These are phyloP conservation scores for Apodemia zela DNA, from an alignment of 2,888 invertebrate species.

Conservation along the genomic window DNA sequence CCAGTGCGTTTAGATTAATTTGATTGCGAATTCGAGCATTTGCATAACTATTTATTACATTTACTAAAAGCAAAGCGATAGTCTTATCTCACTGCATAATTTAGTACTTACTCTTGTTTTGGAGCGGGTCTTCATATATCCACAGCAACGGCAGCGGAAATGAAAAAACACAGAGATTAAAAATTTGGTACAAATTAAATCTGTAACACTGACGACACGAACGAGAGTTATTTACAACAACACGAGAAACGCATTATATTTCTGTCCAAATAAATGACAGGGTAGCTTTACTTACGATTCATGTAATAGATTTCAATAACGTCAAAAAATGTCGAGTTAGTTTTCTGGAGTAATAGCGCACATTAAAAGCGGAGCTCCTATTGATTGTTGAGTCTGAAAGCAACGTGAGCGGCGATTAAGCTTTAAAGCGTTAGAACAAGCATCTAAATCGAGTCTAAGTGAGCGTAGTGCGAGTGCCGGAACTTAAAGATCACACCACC, in stretches of 20 bases:
- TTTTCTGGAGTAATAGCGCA: slow-evolving; percentile 24
- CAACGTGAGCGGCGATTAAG: slow-evolving; percentile 61
- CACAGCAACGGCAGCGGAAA: slow-evolving; percentile 55
- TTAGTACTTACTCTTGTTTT: slow-evolving; percentile 83
- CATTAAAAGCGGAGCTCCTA: slow-evolving; percentile 29
- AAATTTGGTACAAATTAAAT: slow-evolving; percentile 41
- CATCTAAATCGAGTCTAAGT: slow-evolving; percentile 67
- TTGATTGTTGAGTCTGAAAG: slow-evolving; percentile 51
- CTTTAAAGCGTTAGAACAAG: slow-evolving; percentile 69
- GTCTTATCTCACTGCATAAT: slow-evolving; percentile 37
- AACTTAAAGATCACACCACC: slow-evolving; percentile 76
- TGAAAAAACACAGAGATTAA: slow-evolving; percentile 63
- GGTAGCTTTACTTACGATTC: slow-evolving; percentile 19
- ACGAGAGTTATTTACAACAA: slow-evolving; percentile 23
- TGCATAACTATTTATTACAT: slow-evolving; percentile 51
- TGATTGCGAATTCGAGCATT: slow-evolving; percentile 50
- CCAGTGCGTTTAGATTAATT: slow-evolving; percentile 39
- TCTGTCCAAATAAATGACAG: slow-evolving; percentile 14
- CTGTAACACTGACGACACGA: slow-evolving; percentile 39
- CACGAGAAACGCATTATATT: slow-evolving; percentile 18
- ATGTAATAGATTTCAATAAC: not conserved
- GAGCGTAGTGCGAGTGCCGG: slow-evolving; percentile 72
- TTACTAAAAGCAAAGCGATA: slow-evolving; percentile 64
- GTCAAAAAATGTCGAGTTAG: slow-evolving; percentile 3
- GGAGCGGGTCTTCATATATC: slow-evolving; percentile 81